Evolutionary conservation across 2,888 invertebrate genomes (phyloP), one percentile per base, ranked within the genome.

Genomic region (Platypus cylindrus): DNA sequence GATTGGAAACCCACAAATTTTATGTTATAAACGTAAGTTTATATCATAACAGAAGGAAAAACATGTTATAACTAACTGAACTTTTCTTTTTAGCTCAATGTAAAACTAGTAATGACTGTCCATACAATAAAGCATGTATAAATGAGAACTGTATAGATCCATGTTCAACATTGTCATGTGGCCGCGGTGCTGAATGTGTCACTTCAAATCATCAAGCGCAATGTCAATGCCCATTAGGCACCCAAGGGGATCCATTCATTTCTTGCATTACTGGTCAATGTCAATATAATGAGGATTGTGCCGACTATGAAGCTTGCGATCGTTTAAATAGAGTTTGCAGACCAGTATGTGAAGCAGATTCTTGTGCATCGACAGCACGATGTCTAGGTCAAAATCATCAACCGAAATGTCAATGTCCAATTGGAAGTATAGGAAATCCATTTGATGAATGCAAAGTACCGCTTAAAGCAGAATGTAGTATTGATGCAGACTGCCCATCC

Each of bases 281-380:
- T 48, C 85, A 85, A 51, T 86, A 84, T 59, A 86, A 89, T 53
- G 85, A 87, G 51, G 89, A 90, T 53, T 90, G 89, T 48, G 81
- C 80, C 18, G 78, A 82, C 49, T 72, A 81, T 44, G 86, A 89
- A 59, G 74, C 81, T 20, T 90, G 89, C 58, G 83, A 87, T 53
- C 68, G 85, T 38, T 65, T 86, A 9, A 89, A 87, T 55, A 69
- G 85, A 46, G 72, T 84, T 1, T 89, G 90, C 52, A 71, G 81
- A 48, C 78, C 81, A 0, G 86, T 80, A 16, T 89, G 89, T 54
- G 76, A 79, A 3, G 78, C 78, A n/a, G 78, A 78, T 36, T 75
- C 80, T 0, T 91, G 91, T 52, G 84, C 83, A 0, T 68, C 72
- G 1, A 75, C 73, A 12, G 87, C 90, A 2, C 62, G 68, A n/a